These are phyloP conservation scores for Spheniscus mendiculus DNA, from an alignment of 2,113 vertebrate species.

Conservation along the genomic window DNA sequence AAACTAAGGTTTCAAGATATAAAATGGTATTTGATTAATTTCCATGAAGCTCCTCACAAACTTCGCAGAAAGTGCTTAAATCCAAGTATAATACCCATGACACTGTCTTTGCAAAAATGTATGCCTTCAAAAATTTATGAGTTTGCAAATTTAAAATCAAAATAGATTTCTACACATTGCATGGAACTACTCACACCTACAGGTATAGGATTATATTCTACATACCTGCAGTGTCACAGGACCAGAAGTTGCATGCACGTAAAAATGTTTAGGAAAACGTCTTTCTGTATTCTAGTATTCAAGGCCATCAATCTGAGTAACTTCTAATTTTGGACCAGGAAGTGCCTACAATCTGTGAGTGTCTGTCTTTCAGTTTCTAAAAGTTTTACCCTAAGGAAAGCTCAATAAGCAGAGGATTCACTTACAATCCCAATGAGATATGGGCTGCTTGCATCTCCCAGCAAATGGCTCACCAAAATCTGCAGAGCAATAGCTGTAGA, in stretches of 20 bases:
- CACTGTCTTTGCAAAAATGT: neutral
- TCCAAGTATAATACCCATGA: neutral
- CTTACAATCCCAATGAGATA: slow-evolving; percentile 83
- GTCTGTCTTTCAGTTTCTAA: neutral
- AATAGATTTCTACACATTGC: neutral
- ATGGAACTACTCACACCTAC: neutral
- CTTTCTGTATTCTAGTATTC: neutral
- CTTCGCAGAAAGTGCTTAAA: neutral
- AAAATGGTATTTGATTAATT: neutral
- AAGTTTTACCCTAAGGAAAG: neutral
- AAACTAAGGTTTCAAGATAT: neutral
- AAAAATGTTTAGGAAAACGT: neutral
- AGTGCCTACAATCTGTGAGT: neutral
- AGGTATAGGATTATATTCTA: neutral
- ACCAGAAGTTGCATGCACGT: neutral
- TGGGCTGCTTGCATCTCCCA: slow-evolving; percentile 86
- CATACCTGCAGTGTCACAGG: neutral
- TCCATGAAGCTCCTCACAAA: neutral
- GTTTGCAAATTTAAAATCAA: neutral
- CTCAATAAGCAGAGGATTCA: neutral
- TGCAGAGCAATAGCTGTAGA: slow-evolving; percentile 85
- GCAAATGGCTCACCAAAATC: slow-evolving; percentile 81
- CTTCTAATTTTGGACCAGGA: neutral
- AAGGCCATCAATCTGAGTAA: neutral
- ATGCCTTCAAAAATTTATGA: neutral